Evolutionary conservation across 2,113 vertebrate genomes (phyloP), one percentile per base, ranked within the genome.

Genomic region (Bagarius yarrelli): DNA sequence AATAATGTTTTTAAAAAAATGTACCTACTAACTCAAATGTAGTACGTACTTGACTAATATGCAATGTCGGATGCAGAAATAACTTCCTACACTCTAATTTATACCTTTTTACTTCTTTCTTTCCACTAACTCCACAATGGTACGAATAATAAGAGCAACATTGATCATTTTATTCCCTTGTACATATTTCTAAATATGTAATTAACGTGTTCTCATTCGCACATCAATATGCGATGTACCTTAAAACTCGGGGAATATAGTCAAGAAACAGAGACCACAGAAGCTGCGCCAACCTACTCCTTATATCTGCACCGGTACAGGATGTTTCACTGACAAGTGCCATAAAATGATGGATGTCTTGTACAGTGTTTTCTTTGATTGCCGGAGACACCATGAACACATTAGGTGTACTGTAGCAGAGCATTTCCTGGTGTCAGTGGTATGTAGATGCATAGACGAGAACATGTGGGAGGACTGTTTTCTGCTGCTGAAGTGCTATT

Each of bases 381-480:
- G 61, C 18, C 61, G 2, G 53, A 44, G 36, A 77, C 57, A 77
- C 23, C 59, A 6, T 4, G 67, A 61, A 27, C 21, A 30, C 40
- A 36, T 50, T 50, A 53, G n/a, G 70, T 34, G 40, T 72, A 18
- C 16, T 79, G 53, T 40, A 60, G 30, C 1, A 52, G 67, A 52
- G 47, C n/a, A n/a, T 25, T 36, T 47, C 56, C 32, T 81, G 75
- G 63, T 63, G 70, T 66, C 34, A 18, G 36, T 11, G 79, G 69
- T 74, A 81, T 76, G 55, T 44, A 64, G 59, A 83, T 71, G 69
- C 47, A 72, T 78, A 34, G 30, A 56, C 53, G 11, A 55, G 61
- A 67, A 70, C 57, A 82, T 60, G 83, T 84, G 85, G 80, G 82
- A 53, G 79, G 79, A 71, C 32, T 78, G 74, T 81, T 78, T 81